These are phyloP conservation scores for Dicranocentrus wangi DNA, from an alignment of 2,888 invertebrate species.

Conservation along the genomic window DNA sequence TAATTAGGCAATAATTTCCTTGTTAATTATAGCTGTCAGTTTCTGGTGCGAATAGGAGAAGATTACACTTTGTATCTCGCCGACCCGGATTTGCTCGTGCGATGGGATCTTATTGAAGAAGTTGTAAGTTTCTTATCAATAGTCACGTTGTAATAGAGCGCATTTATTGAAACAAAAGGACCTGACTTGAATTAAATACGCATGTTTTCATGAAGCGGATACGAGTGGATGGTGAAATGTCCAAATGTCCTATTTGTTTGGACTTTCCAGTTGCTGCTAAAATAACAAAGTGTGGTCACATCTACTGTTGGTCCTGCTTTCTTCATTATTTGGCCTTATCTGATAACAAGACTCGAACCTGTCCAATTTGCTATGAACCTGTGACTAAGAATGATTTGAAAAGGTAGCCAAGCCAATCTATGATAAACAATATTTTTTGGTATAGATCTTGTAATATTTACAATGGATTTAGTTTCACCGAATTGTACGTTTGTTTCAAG, in stretches of 20 bases:
- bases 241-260: conserved; percentile 94
- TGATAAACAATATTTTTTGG: not conserved
- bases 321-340: conserved; percentile 91
- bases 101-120: conserved; percentile 94
- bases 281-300: conserved; percentile 95
- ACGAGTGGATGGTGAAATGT: conserved; percentile 76
- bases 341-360: conserved; percentile 87
- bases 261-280: conserved; percentile 90
- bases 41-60: conserved; percentile 88
- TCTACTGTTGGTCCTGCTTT: conserved; percentile 96
- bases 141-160: not conserved
- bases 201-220: conserved; percentile 36
- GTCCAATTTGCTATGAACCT: conserved; percentile 93
- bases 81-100: conserved; percentile 91
- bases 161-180: not conserved
- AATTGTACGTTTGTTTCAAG: conserved; percentile 77
- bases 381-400: conserved; percentile 88
- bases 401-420: conserved; percentile 77
- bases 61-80: conserved; percentile 86
- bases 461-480: too few relatives aligned
- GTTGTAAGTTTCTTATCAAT: conserved; percentile 80
- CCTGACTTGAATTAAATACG: not conserved
- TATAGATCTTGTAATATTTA: conserved; percentile 9
- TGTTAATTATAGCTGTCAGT: conserved; percentile 93
- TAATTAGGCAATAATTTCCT: not conserved